Evolutionary conservation across 2,888 invertebrate species (phyloP).

Genomic region (Ommatoiulus sabulosus): DNA sequence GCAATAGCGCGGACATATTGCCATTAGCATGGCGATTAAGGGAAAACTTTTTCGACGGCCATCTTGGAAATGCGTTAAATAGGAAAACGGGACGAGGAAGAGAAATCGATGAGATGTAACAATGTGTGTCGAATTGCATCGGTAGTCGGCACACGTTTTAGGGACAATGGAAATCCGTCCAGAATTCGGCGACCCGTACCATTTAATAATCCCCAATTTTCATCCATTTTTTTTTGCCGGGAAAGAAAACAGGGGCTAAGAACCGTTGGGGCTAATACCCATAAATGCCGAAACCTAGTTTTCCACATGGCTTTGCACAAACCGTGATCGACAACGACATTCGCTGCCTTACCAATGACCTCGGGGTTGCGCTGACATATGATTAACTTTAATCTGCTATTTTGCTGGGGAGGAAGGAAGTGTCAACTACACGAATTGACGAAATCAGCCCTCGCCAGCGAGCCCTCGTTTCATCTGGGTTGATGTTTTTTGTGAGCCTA

Average conservation of each 20-base stretch:
- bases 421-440: conserved; percentile 43
- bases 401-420: conserved; percentile 27
- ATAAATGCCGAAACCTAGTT: not conserved
- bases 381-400: conserved; percentile 36
- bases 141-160: conserved; percentile 9
- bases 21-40: not conserved
- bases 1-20: too few relatives aligned
- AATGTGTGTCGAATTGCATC: conserved; percentile 21
- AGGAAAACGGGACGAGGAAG: not conserved
- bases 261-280: not conserved
- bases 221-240: conserved; percentile 7
- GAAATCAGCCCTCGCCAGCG: not conserved
- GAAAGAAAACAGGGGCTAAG: not conserved
- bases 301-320: conserved; percentile 31
- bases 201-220: conserved; percentile 40
- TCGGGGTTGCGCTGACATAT: conserved; percentile 38
- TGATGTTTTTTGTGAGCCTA: not conserved
- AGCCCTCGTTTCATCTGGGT: not conserved
- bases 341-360: conserved; percentile 12
- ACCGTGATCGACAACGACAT: conserved; percentile 14
- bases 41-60: not conserved
- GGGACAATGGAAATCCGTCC: conserved; percentile 23
- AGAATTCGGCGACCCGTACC: not conserved
- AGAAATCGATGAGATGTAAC: conserved; percentile 34
- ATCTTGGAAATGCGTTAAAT: not conserved